Evolutionary conservation across 2,797 vertebrate species (phyloP), one percentile per base, ranked within the genome.

Genomic region (Parotocinclus haroldoi): DNA sequence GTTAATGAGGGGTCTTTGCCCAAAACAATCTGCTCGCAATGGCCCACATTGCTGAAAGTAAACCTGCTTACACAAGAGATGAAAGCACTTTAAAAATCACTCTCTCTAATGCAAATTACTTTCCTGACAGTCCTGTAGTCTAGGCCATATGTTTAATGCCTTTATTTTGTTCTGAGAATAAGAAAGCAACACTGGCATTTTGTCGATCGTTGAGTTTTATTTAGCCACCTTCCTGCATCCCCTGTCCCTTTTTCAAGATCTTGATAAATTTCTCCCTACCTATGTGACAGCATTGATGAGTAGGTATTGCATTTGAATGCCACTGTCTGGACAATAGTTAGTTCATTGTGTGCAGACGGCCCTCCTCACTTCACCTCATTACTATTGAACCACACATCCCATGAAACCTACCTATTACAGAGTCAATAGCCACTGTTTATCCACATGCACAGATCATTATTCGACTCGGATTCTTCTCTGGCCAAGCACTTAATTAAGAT

Each of bases 401-500:
- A 68, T 81, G 76, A 78, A 81, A 79, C 74, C 76, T 68, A 76
- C 78, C 77, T 78, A 81, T 77, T 77, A 75, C 72, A 74, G 76
- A 78, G 78, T 78, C 78, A 77, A 75, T 78, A 77, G 70, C 71
- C 57, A 59, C 70, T 78, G 78, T 78, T 78, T 78, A 75, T 78
- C 70, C 70, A 75, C 74, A 76, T 72, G 77, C 74, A 68, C 68
- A 66, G 69, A 75, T 76, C 75, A 75, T 78, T 80, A 75, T 76
- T 74, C 65, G 71, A 66, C 62, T 71, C 64, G 66, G 71, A 75
- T 78, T 74, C 68, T 67, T 79, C 72, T 78, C 72, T 67, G 76
- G 76, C 73, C 76, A 58, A 63, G 68, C 74, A 71, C 69, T 75
- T 80, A 81, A 81, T 81, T 82, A 82, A 79, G 79, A 80, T 63